Percentiles rank a stretch among this genome's conserved stretches.
These are phyloP conservation scores for Liopterus haemorrhoidalis DNA, from an alignment of 2,888 invertebrate genomes.

Conservation along the genomic window DNA sequence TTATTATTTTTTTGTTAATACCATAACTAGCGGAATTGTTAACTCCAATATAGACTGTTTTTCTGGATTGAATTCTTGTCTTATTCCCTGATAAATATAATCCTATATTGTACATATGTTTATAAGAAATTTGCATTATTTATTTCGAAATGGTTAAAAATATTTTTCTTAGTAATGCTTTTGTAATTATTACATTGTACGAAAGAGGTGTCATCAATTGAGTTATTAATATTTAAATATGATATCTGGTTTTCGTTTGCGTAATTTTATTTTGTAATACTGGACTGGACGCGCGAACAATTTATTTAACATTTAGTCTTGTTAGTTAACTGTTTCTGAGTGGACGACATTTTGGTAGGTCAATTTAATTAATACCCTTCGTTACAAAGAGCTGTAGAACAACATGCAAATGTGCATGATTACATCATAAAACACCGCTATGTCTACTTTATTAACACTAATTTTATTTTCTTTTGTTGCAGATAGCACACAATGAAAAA, in stretches of 20 bases:
- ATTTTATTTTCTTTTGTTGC: slow-evolving; percentile 1
- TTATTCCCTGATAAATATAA: background rate
- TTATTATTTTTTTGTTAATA: too few relatives aligned
- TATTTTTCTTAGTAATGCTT: background rate
- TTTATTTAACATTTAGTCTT: too few relatives aligned
- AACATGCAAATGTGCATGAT: too few relatives aligned
- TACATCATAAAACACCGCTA: background rate
- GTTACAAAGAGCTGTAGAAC: too few relatives aligned
- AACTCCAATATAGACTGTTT: background rate
- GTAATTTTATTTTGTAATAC: background rate
- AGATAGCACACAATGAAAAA: too few relatives aligned
- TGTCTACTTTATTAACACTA: background rate
- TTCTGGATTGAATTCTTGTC: background rate
- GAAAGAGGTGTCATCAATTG: background rate
- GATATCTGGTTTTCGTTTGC: background rate
- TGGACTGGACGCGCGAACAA: too few relatives aligned
- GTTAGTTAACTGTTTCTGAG: too few relatives aligned
- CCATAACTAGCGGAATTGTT: too few relatives aligned
- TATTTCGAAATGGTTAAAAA: background rate
- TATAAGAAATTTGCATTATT: background rate
- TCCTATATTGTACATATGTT: background rate
- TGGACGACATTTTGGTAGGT: too few relatives aligned
- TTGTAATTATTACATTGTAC: background rate
- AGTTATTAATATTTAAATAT: background rate
- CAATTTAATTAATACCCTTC: too few relatives aligned